Base-by-base conservation (phyloP, 1,140 invertebrate genomes). In the Musca vetustissima region DNA sequence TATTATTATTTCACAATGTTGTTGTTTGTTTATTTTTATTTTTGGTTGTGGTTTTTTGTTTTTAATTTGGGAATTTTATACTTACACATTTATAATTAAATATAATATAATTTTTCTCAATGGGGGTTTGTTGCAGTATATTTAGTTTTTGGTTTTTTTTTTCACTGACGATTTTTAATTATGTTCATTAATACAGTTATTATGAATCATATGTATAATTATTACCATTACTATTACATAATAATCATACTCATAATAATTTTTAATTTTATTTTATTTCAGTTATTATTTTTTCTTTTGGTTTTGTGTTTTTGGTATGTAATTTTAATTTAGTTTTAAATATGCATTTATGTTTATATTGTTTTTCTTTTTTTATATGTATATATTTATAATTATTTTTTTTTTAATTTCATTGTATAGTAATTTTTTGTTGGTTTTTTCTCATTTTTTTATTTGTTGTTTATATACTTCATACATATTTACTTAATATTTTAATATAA, bases 61-160 rank as follows among this genome's bases (percentile, higher is more conserved):
- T 52, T 52, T 52, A 19, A 52, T 52, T 52, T 52, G 9, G 6
- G 17, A 19, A 28, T 24, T 6, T 43, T 61, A 36, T 61, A 61
- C 57, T 32, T 69, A 52, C 47, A 65, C 61, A 69, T 61, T 69
- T 64, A 64, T 69, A 61, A 48, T 64, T 61, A 64, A 64, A 64
- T 59, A 43, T 53, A 67, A 57, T 57, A 57, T 43, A 47, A 14
- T 43, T 43, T 43, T 55, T 67, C 21, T 67, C 53, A 67, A 57
- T 55, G 24, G 17, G 17, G 22, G 7, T 21, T 4, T 53, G 3
- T 50, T 17, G 25, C 49, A 53, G 1, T 67, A 32, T 47, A 9
- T 67, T n/a, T 67, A 15, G 9, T 32, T 61, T 66, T 28, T 53
- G 17, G 17, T 49, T 28, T 11, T 14, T 66, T 19, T 66, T 50